Base-by-base conservation (phyloP, 1,140 invertebrate species). In the Micrasema minimum region DNA sequence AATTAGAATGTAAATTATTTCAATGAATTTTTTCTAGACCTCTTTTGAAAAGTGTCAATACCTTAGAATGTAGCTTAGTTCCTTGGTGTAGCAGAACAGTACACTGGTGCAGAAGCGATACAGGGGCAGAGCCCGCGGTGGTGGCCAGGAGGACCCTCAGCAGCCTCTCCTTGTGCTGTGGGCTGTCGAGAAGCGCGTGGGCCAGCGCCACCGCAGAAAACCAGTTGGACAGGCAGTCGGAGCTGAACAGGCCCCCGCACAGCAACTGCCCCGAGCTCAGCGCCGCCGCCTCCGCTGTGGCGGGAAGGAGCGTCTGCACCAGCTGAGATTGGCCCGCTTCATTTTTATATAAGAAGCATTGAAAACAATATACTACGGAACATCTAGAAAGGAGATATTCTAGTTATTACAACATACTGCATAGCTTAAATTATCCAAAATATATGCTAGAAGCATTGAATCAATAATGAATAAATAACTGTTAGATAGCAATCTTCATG, bases 311-410 rank as follows among this genome's bases (percentile, higher is more conserved):
- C 0, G 96, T 98, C 79, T 97, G 91, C 0, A 99, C 91, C 20
- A 99, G 88, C 76, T 93, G 90, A 7, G 89, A 89, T 82, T 98
- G 96, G 11, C 91, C 91, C n/a, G 90, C 85, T 78, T 95, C 93
- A 83, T 99, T 99, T 82, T 93, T 95, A 79, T 93, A 97, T 0
- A 99, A 84, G 80, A 94, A 99, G 81, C 94, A 98, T 85, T 99
- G 91, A 80, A 99, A 98, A 80, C 96, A 98, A 80, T 99, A 99
- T 0, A 99, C 88, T 9, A 99, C 96, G 0, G 98, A 92, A 84
- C 95, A 97, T 61, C 83, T 85, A 67, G 35, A 55, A 66, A 16
- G 14, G 6, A 2, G 51, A 31, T 48, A 20, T 48, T 48, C 14
- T n/a, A n/a, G 12, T 14, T 1, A 22, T 50, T 22, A 7, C 46